phyloP scores from a whole-genome alignment of 2,113 vertebrate genomes.

The Amia ocellicauda region DNA sequence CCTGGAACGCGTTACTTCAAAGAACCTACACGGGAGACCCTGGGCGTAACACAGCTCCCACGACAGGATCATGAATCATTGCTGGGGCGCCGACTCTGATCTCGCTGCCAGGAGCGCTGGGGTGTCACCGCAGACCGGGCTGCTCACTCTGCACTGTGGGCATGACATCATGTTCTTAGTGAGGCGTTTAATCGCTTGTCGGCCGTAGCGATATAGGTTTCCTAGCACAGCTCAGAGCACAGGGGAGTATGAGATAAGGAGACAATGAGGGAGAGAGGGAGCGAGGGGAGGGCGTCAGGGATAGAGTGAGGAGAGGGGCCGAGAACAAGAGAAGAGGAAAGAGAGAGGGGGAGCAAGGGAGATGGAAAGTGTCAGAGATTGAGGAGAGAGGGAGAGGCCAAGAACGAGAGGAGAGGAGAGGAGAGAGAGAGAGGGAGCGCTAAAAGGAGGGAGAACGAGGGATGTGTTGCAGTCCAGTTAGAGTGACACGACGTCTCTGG shows the following conservation, averaged over 20 bases:
- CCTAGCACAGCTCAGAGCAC: too few relatives aligned
- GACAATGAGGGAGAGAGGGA: not conserved
- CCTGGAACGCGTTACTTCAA: too few relatives aligned
- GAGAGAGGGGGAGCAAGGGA: not conserved
- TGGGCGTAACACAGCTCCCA: too few relatives aligned
- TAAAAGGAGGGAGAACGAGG: not conserved
- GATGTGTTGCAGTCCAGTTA: constrained; percentile 26
- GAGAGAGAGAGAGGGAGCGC: constrained; percentile 1
- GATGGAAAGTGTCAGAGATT: not conserved
- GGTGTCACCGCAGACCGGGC: too few relatives aligned
- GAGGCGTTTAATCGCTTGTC: too few relatives aligned
- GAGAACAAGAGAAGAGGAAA: not conserved
- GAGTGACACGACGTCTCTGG: constrained; percentile 40
- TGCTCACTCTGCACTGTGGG: too few relatives aligned
- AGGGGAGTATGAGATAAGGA: not conserved
- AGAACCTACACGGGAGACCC: too few relatives aligned
- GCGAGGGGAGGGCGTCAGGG: not conserved
- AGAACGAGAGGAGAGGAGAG: not conserved
- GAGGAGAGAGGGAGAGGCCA: not conserved
- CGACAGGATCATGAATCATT: too few relatives aligned
- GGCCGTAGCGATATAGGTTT: too few relatives aligned
- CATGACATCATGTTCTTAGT: too few relatives aligned
- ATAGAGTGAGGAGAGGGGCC: not conserved
- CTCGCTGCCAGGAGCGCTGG: too few relatives aligned
- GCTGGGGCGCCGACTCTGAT: too few relatives aligned